Base-by-base conservation (phyloP, 2,888 invertebrate species). In the Creontiades dilutus region DNA sequence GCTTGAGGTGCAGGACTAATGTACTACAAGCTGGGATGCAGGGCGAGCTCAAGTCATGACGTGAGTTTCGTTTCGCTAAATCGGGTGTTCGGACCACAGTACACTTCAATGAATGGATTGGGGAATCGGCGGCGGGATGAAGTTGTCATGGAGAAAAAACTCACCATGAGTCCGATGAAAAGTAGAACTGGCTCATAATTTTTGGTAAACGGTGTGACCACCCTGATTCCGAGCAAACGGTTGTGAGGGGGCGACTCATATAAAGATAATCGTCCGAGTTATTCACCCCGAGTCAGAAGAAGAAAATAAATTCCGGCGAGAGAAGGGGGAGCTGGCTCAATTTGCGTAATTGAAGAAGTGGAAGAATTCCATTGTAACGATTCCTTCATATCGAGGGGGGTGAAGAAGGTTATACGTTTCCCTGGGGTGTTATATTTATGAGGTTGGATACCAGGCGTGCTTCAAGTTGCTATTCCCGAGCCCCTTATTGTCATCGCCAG, bases 351-450 rank as follows among this genome's bases (percentile, higher is more conserved):
- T 82, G 82, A 82, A 82, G 82, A 52, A 52, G 82, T 47, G 82
- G 82, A 52, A 82, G 82, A 82, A 82, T 82, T 82, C 82, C 82
- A 47, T 82, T 82, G 82, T 82, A 82, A 82, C 82, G 82, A 23
- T 82, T 82, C 82, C 82, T 82, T 82, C 82, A 82, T 82, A 82
- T 82, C 82, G 55, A 27, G n/a, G 19, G n/a, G 46, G 23, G 27
- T 12, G 23, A 19, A 46, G 78, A 47, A 47, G 78, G 78, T 47
- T 37, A 47, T 47, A 47, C 37, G 47, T 37, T 47, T 80, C 78
- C 19, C 46, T 47, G 16, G 82, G 82, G 52, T 82, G 82, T 82
- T 52, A 82, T 82, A 82, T 82, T 82, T 82, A 82, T 82, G 82
- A 82, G 82, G 82, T 82, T 47, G 82, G 52, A 82, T 82, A 52